These are phyloP conservation scores for Drosophila arizonae DNA, from an alignment of 1,140 invertebrate species.

Conservation along the genomic window DNA sequence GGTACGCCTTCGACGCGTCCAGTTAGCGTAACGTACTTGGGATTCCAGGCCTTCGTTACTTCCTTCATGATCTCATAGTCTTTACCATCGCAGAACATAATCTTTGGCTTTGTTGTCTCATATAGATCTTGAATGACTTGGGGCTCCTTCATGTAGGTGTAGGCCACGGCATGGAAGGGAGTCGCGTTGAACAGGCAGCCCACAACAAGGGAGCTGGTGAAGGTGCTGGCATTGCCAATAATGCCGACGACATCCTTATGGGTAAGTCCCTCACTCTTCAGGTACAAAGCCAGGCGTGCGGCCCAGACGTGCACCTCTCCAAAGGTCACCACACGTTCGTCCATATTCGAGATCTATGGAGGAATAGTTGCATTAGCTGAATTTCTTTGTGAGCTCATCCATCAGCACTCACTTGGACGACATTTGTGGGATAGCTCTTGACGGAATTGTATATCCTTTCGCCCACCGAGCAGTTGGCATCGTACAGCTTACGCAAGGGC, in stretches of 20 bases:
- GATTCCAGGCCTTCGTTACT: slow-evolving; percentile 48
- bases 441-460: slow-evolving; percentile 39
- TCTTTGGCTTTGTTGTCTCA: slow-evolving; percentile 57
- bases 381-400: background rate
- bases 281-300: slow-evolving; percentile 56
- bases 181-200: slow-evolving; percentile 61
- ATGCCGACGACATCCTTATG: slow-evolving; percentile 64
- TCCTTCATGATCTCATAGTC: slow-evolving; percentile 62
- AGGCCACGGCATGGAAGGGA: slow-evolving; percentile 66
- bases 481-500: slow-evolving; percentile 22
- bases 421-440: slow-evolving; percentile 48
- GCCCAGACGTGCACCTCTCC: slow-evolving; percentile 47
- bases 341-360: slow-evolving; percentile 52
- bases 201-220: slow-evolving; percentile 47
- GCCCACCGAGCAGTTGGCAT: slow-evolving; percentile 39
- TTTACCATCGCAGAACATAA: slow-evolving; percentile 70
- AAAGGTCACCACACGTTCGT: slow-evolving; percentile 59
- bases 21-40: slow-evolving; percentile 55
- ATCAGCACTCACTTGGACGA: slow-evolving; percentile 50
- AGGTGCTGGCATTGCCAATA: slow-evolving; percentile 61
- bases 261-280: slow-evolving; percentile 51
- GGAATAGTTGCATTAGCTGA: slow-evolving; percentile 4
- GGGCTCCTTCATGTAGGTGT: slow-evolving; percentile 52
- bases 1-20: slow-evolving; percentile 62
- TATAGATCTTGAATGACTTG: slow-evolving; percentile 49